Evolutionary conservation across 2,113 vertebrate species (phyloP).

Genomic region (Anguilla rostrata): DNA sequence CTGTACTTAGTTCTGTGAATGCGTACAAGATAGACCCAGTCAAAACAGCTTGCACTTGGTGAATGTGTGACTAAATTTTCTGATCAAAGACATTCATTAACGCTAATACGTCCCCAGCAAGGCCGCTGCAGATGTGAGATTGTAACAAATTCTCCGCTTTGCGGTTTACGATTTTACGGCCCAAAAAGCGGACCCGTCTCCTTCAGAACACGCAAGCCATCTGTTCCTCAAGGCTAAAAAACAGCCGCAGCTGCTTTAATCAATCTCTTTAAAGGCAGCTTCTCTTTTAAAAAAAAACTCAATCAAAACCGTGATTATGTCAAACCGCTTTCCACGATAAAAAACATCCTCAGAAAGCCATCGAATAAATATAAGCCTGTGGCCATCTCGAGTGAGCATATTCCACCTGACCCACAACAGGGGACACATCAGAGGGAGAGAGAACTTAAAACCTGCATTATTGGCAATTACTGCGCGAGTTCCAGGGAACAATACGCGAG

Average conservation of each 20-base stretch:
- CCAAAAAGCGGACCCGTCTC: neutral
- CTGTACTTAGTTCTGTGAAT: neutral
- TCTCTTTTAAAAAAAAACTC: neutral
- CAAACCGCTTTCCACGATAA: neutral
- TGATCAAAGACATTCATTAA: neutral
- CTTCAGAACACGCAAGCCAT: neutral
- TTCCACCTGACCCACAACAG: neutral
- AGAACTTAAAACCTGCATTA: neutral
- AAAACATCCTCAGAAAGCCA: neutral
- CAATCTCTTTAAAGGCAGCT: neutral
- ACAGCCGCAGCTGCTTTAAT: neutral
- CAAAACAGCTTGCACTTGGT: neutral
- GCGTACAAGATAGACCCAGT: neutral
- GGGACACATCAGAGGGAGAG: neutral
- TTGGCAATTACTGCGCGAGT: neutral
- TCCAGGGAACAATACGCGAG: neutral
- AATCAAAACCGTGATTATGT: conserved; percentile 2
- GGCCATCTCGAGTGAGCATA: neutral
- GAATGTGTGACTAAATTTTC: neutral
- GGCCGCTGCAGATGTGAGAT: neutral
- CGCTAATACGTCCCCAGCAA: neutral
- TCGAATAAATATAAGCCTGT: neutral
- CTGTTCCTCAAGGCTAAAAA: neutral
- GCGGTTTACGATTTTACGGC: neutral
- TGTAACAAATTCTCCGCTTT: neutral